Conservation (phyloP, 2,797 vertebrate genomes). For the Lepus oiostolus region DNA sequence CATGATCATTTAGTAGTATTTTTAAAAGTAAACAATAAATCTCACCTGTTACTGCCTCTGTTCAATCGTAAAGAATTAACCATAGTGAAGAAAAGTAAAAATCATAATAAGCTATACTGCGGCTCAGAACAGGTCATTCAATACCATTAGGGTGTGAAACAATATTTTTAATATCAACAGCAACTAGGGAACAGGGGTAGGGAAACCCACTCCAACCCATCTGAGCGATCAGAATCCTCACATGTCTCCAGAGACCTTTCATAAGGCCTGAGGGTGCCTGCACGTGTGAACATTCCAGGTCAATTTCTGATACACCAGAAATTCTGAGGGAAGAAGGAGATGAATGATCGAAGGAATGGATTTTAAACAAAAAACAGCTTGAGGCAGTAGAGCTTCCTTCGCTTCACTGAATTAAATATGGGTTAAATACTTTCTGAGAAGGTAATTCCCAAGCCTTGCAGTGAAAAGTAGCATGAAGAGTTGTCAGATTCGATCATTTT, state of each 20-base stretch:
- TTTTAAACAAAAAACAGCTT: constrained; percentile 18
- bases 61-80: background rate
- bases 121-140: background rate
- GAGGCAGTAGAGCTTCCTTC: background rate
- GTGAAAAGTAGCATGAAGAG: constrained; percentile 3
- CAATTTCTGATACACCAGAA: background rate
- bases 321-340: constrained; percentile 2
- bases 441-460: constrained; percentile 6
- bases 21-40: background rate
- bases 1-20: background rate
- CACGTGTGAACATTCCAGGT: background rate
- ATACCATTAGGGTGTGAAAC: background rate
- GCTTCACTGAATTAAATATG: background rate
- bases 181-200: background rate
- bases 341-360: background rate
- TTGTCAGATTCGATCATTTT: constrained; percentile 49
- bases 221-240: background rate
- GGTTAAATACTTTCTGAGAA: constrained; percentile 31
- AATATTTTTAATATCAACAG: background rate
- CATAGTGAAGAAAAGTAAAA: background rate
- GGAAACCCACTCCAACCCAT: background rate
- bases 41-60: background rate
- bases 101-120: background rate
- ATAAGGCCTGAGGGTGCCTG: background rate
- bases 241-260: background rate